Percentiles rank a stretch among this genome's conserved stretches.
These are phyloP conservation scores for Marmota monax DNA, from an alignment of 2,113 vertebrate species.

Conservation along the genomic window DNA sequence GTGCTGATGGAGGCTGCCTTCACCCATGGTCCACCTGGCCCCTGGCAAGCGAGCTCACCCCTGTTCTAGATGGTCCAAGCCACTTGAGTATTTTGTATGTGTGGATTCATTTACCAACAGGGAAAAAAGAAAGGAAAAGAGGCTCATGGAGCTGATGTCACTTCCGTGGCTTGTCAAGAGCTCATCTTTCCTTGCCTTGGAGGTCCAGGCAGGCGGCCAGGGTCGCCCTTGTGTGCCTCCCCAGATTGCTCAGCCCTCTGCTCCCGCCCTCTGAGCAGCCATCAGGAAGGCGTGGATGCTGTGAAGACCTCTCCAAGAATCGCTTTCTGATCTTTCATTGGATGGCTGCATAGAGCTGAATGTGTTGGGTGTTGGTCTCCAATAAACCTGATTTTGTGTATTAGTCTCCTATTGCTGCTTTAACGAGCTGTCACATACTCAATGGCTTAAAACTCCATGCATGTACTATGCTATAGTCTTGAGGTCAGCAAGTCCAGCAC, in stretches of 20 bases:
- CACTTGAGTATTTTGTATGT: not conserved
- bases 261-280: too few species aligned
- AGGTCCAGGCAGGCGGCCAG: too few species aligned
- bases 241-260: not conserved
- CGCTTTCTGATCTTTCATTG: not conserved
- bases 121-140: not conserved
- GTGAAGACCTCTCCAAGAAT: not conserved
- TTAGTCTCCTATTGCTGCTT: not conserved
- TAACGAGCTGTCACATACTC: not conserved
- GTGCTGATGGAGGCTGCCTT: not conserved
- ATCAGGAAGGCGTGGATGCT: fast-evolving
- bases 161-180: not conserved
- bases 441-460: not conserved
- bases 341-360: too few species aligned
- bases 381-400: fast-evolving
- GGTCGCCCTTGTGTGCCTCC: too few species aligned
- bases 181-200: too few species aligned
- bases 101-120: not conserved
- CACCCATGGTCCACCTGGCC: fast-evolving
- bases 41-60: too few species aligned
- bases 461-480: not conserved
- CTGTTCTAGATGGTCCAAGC: too few species aligned
- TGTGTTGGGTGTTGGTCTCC: not conserved
- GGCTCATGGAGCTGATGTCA: not conserved
- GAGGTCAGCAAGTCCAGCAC: not conserved